A percentile compares a stretch with the other conserved stretches of the same genome.
phyloP scores from a whole-genome alignment of 2,113 vertebrate genomes.

The Xyliphius kryptos region DNA sequence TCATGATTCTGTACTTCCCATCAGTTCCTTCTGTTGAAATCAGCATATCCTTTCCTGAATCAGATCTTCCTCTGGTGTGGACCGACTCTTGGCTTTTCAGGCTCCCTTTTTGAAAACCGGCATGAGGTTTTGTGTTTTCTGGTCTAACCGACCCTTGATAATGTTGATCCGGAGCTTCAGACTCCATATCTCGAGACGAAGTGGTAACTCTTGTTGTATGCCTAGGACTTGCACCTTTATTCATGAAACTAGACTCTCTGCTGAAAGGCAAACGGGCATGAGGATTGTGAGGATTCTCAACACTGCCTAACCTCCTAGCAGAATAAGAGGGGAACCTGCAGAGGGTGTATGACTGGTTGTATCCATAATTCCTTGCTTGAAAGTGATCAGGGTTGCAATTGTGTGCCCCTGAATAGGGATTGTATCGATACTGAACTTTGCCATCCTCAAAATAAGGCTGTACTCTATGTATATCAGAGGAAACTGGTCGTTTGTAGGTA shows the following conservation, averaged over 20 bases:
- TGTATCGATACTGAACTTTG: conserved; percentile 77
- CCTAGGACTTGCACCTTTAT: conserved; percentile 58
- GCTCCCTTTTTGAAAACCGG: conserved; percentile 51
- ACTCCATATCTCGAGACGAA: conserved; percentile 72
- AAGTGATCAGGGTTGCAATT: conserved; percentile 73
- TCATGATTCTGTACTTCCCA: conserved; percentile 58
- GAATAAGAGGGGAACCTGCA: conserved; percentile 59
- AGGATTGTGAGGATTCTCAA: conserved; percentile 65
- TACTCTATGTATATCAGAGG: conserved; percentile 77
- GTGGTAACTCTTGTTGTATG: conserved; percentile 61
- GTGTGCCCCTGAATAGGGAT: conserved; percentile 68
- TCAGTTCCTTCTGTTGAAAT: conserved; percentile 74
- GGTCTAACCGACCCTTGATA: conserved; percentile 76
- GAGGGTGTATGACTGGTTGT: conserved; percentile 68
- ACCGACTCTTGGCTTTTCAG: conserved; percentile 66
- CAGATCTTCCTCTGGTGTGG: conserved; percentile 83
- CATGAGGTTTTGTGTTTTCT: conserved; percentile 70
- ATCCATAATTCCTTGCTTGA: conserved; percentile 63
- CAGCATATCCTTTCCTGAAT: conserved; percentile 84
- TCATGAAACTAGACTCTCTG: conserved; percentile 75
- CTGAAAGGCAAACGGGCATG: conserved; percentile 51
- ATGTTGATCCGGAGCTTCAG: conserved; percentile 75
- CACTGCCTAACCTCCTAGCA: conserved; percentile 62
- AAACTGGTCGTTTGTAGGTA: conserved; percentile 74
- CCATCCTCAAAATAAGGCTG: conserved; percentile 86